Evolutionary conservation across 37 sponge, comb jelly and placozoan genomes (phyloP).

Genomic region (Spongilla lacustris): DNA sequence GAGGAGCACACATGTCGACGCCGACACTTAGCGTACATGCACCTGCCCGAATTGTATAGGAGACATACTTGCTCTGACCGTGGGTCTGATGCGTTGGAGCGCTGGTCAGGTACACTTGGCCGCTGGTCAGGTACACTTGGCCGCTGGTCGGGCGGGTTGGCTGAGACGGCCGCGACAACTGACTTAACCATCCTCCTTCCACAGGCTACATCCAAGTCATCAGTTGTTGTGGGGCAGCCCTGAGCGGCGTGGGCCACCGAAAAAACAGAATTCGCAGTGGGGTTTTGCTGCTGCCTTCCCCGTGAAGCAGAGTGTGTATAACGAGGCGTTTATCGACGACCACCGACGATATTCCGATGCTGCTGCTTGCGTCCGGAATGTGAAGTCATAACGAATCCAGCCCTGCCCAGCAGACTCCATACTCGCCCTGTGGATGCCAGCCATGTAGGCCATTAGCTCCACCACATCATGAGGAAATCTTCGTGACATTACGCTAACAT

Average conservation of each 20-base stretch:
- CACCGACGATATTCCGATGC: neutral
- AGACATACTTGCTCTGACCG: neutral
- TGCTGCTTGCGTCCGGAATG: conserved; percentile 13
- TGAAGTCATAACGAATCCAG: conserved; percentile 17
- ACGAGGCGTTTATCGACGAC: neutral
- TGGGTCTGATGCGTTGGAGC: too few species aligned
- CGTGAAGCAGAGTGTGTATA: conserved; percentile 21
- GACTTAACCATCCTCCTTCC: too few species aligned
- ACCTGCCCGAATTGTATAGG: neutral
- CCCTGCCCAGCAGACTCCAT: conserved; percentile 9
- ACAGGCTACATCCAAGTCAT: too few species aligned
- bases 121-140: neutral
- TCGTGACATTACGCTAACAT: neutral
- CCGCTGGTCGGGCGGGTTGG: conserved; percentile 1
- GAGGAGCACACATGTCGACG: neutral
- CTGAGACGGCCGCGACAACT: too few species aligned
- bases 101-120: neutral
- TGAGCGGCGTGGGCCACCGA: neutral
- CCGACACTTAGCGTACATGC: neutral
- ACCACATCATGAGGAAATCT: neutral
- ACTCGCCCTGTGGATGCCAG: conserved; percentile 3
- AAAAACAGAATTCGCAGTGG: conserved; percentile 10
- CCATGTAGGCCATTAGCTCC: conserved; percentile 12
- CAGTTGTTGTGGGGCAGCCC: neutral
- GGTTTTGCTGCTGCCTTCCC: neutral